Conservation (phyloP, 2,888 invertebrate species). For the Myopa testacea region DNA sequence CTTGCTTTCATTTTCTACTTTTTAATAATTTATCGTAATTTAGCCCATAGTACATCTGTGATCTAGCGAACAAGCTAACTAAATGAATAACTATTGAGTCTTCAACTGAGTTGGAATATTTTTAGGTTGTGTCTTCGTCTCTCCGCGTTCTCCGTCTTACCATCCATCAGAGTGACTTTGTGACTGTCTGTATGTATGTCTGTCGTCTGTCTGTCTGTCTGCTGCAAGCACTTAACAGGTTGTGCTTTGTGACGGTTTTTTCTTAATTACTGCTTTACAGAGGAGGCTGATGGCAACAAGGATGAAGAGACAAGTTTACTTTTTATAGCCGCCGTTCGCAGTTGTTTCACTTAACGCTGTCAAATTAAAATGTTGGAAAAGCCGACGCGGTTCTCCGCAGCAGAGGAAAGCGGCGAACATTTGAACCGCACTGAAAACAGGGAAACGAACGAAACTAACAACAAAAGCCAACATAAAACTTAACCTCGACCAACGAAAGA, state of each 20-base stretch:
- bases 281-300: neutral
- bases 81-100: too few relatives aligned
- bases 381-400: neutral
- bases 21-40: too few relatives aligned
- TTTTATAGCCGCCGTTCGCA: conserved; percentile 20
- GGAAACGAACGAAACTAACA: neutral
- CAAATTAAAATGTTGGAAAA: conserved; percentile 36
- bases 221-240: conserved; percentile 12
- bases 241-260: neutral
- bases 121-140: too few relatives aligned
- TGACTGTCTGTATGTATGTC: conserved; percentile 1
- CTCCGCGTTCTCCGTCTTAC: too few relatives aligned
- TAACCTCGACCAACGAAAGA: neutral
- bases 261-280: neutral
- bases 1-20: too few relatives aligned
- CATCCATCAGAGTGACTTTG: too few relatives aligned
- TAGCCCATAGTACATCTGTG: too few relatives aligned
- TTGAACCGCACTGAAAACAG: neutral
- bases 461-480: neutral
- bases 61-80: too few relatives aligned
- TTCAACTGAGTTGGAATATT: too few relatives aligned
- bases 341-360: conserved; percentile 28
- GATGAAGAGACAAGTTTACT: neutral
- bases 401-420: neutral
- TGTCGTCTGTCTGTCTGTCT: neutral